Conservation (phyloP, 2,113 vertebrate genomes). For the Macrotus californicus region DNA sequence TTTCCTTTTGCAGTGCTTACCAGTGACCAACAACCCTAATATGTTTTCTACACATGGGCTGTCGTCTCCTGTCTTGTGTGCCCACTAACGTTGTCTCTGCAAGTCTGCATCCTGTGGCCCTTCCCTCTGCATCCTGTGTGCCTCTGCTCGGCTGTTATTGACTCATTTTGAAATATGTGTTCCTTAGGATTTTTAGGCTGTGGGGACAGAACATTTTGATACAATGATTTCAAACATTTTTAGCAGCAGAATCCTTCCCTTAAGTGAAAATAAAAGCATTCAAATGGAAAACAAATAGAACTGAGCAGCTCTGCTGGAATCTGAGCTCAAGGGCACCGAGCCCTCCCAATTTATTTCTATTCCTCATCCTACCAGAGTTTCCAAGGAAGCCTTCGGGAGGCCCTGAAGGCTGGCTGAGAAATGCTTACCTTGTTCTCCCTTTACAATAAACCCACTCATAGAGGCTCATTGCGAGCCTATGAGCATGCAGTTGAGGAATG, state of each 20-base stretch:
- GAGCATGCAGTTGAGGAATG: background rate
- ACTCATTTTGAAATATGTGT: background rate
- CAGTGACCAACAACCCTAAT: background rate
- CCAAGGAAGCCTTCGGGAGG: background rate
- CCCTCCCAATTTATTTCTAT: background rate
- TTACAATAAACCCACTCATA: background rate
- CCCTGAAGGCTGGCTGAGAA: background rate
- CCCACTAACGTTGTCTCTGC: background rate
- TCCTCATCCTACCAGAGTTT: background rate
- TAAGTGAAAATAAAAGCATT: background rate
- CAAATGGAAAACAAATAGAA: background rate
- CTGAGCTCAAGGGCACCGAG: background rate
- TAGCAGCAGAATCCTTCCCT: background rate
- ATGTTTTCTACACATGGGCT: rapidly evolving
- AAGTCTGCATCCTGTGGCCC: background rate
- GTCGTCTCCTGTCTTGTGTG: background rate
- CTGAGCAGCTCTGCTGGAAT: background rate
- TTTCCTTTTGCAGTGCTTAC: background rate
- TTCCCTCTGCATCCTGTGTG: background rate
- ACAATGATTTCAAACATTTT: background rate
- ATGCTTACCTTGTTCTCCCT: background rate
- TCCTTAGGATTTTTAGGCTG: background rate
- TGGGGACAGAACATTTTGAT: background rate
- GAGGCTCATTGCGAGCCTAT: no score
- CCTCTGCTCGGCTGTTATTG: background rate